These are phyloP conservation scores for Drosophila fungiperda DNA, from an alignment of 2,888 invertebrate species.

Conservation along the genomic window DNA sequence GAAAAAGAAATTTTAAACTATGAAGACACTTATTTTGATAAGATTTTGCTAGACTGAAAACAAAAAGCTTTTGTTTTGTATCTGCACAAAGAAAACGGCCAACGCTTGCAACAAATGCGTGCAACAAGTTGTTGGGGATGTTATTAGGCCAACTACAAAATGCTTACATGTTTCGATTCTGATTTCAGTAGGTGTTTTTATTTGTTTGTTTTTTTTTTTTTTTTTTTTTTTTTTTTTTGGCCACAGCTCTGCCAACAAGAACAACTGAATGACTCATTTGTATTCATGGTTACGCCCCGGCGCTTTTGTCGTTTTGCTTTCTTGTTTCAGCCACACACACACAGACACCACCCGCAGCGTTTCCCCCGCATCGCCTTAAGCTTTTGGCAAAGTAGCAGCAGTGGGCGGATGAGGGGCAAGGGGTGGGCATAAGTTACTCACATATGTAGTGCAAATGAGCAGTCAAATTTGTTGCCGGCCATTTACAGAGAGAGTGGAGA, in stretches of 20 bases:
- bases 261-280: constrained; percentile 70
- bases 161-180: constrained; percentile 33
- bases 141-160: constrained; percentile 38
- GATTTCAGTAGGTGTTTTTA: constrained; percentile 25
- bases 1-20: neutral
- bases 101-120: neutral
- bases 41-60: neutral
- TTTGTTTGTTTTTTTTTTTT: neutral
- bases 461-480: constrained; percentile 46
- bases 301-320: constrained; percentile 51
- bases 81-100: neutral
- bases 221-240: constrained; percentile 4
- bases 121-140: constrained; percentile 9
- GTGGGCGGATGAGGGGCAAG: no score
- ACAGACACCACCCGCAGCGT: neutral
- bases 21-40: neutral
- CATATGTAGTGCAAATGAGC: constrained; percentile 45
- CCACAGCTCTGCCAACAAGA: constrained; percentile 18
- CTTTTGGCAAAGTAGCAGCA: neutral
- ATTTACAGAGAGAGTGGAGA: constrained; percentile 28
- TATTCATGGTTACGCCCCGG: constrained; percentile 68
- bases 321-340: neutral
- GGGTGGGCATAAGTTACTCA: constrained; percentile 10
- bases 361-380: neutral
- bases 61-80: neutral